Conservation (phyloP, 2,113 vertebrate genomes). For the Entosphenus tridentatus region DNA sequence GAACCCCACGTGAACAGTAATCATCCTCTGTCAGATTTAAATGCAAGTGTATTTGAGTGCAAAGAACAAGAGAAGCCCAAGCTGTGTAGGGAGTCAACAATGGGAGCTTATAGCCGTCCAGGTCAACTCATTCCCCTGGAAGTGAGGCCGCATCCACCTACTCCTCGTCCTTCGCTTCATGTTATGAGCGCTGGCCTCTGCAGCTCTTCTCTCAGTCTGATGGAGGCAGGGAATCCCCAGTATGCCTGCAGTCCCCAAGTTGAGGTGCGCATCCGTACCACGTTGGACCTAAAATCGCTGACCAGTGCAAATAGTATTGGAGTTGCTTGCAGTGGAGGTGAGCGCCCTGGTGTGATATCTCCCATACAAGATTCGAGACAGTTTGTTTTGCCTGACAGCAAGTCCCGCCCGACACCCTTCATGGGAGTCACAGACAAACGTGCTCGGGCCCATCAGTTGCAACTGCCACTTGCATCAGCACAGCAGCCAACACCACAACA, state of each 20-base stretch:
- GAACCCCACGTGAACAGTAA: no score
- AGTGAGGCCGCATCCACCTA: no score
- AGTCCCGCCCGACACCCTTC: slow-evolving; percentile 85
- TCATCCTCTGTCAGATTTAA: no score
- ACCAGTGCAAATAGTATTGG: slow-evolving; percentile 23
- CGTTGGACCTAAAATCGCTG: slow-evolving; percentile 33
- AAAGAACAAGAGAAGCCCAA: no score
- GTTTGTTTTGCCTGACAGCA: slow-evolving; percentile 25
- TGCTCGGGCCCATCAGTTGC: slow-evolving; percentile 57
- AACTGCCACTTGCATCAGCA: slow-evolving; percentile 62
- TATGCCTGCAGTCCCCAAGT: slow-evolving; percentile 69
- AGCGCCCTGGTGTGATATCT: slow-evolving; percentile 56
- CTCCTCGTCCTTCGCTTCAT: no score
- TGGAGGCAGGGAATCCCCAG: slow-evolving; percentile 33
- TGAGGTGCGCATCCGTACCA: slow-evolving; percentile 93
- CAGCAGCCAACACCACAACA: slow-evolving; percentile 11
- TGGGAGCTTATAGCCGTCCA: no score
- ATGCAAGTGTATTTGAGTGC: no score
- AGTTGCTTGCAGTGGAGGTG: slow-evolving; percentile 67
- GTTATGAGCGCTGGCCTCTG: slow-evolving; percentile 11
- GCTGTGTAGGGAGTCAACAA: no score
- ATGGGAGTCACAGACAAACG: slow-evolving; percentile 99
- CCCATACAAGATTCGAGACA: slow-evolving; percentile 15
- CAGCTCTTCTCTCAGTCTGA: slow-evolving; percentile 74
- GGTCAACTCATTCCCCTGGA: no score